Conservation (phyloP, 1,140 invertebrate genomes). For the Drosophila willistoni region DNA sequence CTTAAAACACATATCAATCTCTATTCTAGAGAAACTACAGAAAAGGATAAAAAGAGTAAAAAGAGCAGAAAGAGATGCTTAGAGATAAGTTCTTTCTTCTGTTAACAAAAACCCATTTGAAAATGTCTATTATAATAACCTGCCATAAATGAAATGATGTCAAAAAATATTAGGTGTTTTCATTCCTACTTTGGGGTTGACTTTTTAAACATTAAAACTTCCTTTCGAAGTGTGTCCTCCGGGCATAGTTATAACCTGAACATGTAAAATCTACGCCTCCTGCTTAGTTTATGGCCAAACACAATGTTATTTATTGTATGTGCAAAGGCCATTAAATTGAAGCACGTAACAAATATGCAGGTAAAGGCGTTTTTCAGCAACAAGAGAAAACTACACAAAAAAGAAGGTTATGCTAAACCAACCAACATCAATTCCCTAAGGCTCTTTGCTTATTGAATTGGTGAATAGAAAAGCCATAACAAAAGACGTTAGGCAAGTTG, state of each 20-base stretch:
- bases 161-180: not conserved
- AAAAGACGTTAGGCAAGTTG: not conserved
- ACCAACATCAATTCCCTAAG: not conserved
- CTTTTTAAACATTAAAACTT: not conserved
- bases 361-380: slow-evolving; percentile 3
- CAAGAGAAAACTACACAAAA: not conserved
- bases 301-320: slow-evolving; percentile 8
- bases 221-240: not conserved
- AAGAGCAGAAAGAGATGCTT: no score
- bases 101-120: no score
- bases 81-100: no score
- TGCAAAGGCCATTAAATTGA: slow-evolving; percentile 8
- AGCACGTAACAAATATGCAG: slow-evolving; percentile 6
- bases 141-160: no score
- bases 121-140: no score
- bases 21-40: no score
- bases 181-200: not conserved
- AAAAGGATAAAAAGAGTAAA: no score
- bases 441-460: slow-evolving; percentile 4
- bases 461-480: slow-evolving; percentile 8
- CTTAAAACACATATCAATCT: no score
- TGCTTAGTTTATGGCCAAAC: not conserved
- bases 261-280: slow-evolving; percentile 2
- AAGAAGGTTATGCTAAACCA: slow-evolving; percentile 6
- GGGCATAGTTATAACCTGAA: not conserved